A percentile compares a stretch with the other conserved stretches of the same genome.
These are phyloP conservation scores for Sarcophaga subvicina DNA, from an alignment of 2,888 invertebrate genomes.

Conservation along the genomic window DNA sequence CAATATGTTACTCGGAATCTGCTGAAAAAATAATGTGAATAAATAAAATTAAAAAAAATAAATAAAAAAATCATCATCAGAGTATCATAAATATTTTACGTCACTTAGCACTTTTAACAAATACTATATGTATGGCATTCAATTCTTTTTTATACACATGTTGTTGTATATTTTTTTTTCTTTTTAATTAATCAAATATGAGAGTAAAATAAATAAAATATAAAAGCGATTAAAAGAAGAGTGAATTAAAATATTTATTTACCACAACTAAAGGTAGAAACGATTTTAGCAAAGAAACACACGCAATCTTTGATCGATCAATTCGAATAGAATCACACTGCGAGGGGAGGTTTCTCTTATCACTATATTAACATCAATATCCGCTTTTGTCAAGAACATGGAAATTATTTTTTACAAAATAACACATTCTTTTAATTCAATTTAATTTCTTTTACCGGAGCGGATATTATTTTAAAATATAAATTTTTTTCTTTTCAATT, in stretches of 20 bases:
- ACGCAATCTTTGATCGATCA: no score
- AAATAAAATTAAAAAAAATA: neutral
- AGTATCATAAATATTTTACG: conserved; percentile 1
- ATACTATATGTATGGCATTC: no score
- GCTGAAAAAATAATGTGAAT: neutral
- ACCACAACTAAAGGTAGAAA: neutral
- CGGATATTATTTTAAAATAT: neutral
- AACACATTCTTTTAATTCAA: no score
- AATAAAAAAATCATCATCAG: conserved; percentile 17
- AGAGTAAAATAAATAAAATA: neutral
- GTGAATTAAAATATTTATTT: conserved; percentile 7
- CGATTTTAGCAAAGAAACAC: neutral
- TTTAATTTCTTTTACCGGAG: neutral
- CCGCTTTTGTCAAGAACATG: conserved; percentile 13
- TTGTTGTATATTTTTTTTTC: no score
- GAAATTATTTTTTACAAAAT: neutral
- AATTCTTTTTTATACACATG: no score
- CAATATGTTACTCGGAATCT: conserved; percentile 31
- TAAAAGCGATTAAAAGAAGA: neutral
- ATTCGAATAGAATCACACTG: no score
- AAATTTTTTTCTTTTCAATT: neutral
- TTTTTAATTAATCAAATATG: neutral
- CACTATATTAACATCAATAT: conserved; percentile 23
- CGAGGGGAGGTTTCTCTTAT: no score
- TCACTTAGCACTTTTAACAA: conserved; percentile 35